phyloP scores from a whole-genome alignment of 2,888 invertebrate genomes.

The Morpho helenor region DNA sequence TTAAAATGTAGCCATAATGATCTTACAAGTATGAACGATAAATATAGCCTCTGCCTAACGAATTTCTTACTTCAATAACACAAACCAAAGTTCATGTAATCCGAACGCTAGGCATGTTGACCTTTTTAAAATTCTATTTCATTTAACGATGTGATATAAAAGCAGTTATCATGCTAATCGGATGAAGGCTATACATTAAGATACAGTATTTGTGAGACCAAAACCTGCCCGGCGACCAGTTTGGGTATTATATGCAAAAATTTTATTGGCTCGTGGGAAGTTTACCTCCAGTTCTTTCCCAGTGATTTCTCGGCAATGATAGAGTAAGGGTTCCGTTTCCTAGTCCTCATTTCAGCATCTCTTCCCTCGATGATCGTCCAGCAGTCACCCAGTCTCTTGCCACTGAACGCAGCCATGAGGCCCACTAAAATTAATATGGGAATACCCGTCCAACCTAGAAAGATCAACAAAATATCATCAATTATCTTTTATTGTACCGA shows the following conservation, averaged over 20 bases:
- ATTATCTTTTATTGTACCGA: too few relatives aligned
- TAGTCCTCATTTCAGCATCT: constrained; percentile 78
- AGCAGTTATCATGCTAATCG: too few relatives aligned
- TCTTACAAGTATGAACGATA: too few relatives aligned
- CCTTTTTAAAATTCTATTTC: constrained; percentile 8
- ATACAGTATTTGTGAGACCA: too few relatives aligned
- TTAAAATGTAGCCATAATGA: too few relatives aligned
- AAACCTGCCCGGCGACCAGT: too few relatives aligned
- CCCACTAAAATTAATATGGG: constrained; percentile 80
- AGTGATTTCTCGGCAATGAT: constrained; percentile 82
- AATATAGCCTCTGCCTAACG: too few relatives aligned
- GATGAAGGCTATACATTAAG: too few relatives aligned
- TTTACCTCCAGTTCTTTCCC: constrained; percentile 79
- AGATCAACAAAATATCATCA: too few relatives aligned
- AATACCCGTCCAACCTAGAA: constrained; percentile 82
- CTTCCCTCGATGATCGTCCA: constrained; percentile 85
- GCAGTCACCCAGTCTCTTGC: constrained; percentile 82
- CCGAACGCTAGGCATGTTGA: background rate
- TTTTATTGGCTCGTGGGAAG: constrained; percentile 4
- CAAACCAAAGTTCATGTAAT: too few relatives aligned
- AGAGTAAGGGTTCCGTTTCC: constrained; percentile 83
- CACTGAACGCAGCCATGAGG: constrained; percentile 81
- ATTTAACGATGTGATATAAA: too few relatives aligned
- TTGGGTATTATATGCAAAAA: background rate
- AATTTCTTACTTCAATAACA: too few relatives aligned